Evolutionary conservation across 2,888 invertebrate species (phyloP), one percentile per base, ranked within the genome.

Genomic region (Lamproptera curius): DNA sequence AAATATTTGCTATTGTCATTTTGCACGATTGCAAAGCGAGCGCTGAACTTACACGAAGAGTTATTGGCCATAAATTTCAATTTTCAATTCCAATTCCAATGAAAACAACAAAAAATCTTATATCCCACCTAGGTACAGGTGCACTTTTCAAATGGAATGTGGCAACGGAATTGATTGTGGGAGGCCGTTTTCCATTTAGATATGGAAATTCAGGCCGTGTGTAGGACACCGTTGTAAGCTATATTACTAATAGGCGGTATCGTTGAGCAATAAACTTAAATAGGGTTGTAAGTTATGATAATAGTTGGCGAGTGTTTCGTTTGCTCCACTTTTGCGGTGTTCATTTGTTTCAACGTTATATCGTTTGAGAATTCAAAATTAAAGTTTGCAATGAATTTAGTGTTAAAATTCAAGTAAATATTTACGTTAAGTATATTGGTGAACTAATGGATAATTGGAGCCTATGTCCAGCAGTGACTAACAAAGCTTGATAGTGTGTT

Each of bases 151-250:
- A 83, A 82, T 77, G 73, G 82, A 75, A 81, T 80, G 76, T 72
- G 74, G 70, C 75, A 64, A 70, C 76, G 70, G 71, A 84, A 84
- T 83, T 82, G 85, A 83, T 83, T 82, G 79, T 80, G 67, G 68
- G 73, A 76, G 74, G 67, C 77, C 73, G 76, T 80, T 82, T 84
- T 76, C 83, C 84, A 84, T 85, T 85, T 83, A 80, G 79, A 82
- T 85, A 85, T 85, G 84, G 83, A 80, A 83, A 85, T 85, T 73
- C 64, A 57, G 62, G 61, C 70, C 61, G 65, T 74, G 75, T 76
- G 75, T 74, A 75, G 75, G 76, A 77, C 76, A 74, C 64, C 63
- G 57, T 55, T 54, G 54, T 62, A 56, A 55, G 59, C 52, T 69
- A 62, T 64, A 66, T 67, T 62, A 70, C 65, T 63, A 65, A 73